Percentiles rank a stretch among this genome's conserved stretches.
phyloP scores from a whole-genome alignment of 2,113 vertebrate species.

The Chiloscyllium plagiosum region DNA sequence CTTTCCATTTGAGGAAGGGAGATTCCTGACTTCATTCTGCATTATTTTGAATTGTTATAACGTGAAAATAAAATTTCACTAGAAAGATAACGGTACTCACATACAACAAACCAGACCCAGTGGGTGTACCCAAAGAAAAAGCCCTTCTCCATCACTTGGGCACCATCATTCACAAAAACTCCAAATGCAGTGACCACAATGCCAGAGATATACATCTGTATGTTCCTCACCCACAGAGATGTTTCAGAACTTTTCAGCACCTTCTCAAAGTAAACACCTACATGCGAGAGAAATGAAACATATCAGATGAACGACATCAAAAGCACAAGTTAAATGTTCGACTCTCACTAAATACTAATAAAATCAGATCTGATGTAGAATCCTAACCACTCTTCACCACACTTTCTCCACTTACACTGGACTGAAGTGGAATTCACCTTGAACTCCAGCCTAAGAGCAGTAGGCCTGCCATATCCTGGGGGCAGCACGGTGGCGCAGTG shows the following conservation, averaged over 20 bases:
- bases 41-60: not conserved
- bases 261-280: slow-evolving; percentile 98
- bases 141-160: slow-evolving; percentile 74
- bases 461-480: not conserved
- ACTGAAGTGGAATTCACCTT: not conserved
- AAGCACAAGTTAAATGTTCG: not conserved
- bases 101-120: slow-evolving; percentile 80
- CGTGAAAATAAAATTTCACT: not conserved
- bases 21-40: not conserved
- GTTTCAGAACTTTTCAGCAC: slow-evolving; percentile 95
- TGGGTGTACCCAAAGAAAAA: slow-evolving; percentile 90
- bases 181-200: slow-evolving; percentile 76
- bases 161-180: slow-evolving; percentile 72
- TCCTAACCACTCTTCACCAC: not conserved
- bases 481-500: too few species aligned
- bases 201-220: slow-evolving; percentile 95
- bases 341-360: not conserved
- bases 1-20: not conserved
- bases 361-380: not conserved
- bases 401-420: not conserved
- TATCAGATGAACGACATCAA: not conserved
- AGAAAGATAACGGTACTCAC: slow-evolving; percentile 64
- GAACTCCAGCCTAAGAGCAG: not conserved
- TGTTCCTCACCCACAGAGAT: slow-evolving; percentile 96
- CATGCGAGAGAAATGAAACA: not conserved